Percentiles rank a stretch among this genome's conserved stretches.
Conservation (phyloP, 2,113 vertebrate genomes). For the Pelusios castaneus region DNA sequence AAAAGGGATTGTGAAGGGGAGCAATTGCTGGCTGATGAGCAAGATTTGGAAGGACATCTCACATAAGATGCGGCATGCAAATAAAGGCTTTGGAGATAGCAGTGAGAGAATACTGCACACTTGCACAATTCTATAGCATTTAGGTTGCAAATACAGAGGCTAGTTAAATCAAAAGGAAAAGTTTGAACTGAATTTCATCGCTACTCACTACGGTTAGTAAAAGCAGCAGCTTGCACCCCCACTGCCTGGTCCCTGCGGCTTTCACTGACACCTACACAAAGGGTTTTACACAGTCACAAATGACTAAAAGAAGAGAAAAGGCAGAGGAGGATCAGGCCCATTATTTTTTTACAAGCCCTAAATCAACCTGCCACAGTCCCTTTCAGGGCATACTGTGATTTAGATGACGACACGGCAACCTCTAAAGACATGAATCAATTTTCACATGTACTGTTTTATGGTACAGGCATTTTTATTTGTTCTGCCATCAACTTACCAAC, state of each 20-base stretch:
- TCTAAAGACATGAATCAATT: slow-evolving; percentile 50
- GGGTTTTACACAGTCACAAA: not conserved
- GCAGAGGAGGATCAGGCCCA: not conserved
- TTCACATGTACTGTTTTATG: slow-evolving; percentile 71
- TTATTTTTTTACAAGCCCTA: not conserved
- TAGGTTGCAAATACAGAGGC: not conserved
- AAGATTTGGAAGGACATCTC: not conserved
- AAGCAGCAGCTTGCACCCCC: not conserved
- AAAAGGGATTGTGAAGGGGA: slow-evolving; percentile 31
- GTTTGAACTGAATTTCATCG: not conserved
- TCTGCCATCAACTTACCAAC: slow-evolving; percentile 63
- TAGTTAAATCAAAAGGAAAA: not conserved
- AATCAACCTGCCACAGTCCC: accelerated
- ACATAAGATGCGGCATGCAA: slow-evolving; percentile 1
- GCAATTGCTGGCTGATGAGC: slow-evolving; percentile 33
- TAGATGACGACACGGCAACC: slow-evolving; percentile 18
- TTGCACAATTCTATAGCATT: slow-evolving; percentile 14
- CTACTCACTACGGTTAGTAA: not conserved
- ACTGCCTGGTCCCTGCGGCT: not conserved
- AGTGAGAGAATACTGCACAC: slow-evolving; percentile 2
- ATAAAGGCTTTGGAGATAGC: not conserved
- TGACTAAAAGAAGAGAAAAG: not conserved
- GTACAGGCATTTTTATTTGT: slow-evolving; percentile 73
- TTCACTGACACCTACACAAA: not conserved
- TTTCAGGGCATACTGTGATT: slow-evolving; percentile 18